Conservation (phyloP, 2,888 invertebrate species). For the Parnassius smintheus region DNA sequence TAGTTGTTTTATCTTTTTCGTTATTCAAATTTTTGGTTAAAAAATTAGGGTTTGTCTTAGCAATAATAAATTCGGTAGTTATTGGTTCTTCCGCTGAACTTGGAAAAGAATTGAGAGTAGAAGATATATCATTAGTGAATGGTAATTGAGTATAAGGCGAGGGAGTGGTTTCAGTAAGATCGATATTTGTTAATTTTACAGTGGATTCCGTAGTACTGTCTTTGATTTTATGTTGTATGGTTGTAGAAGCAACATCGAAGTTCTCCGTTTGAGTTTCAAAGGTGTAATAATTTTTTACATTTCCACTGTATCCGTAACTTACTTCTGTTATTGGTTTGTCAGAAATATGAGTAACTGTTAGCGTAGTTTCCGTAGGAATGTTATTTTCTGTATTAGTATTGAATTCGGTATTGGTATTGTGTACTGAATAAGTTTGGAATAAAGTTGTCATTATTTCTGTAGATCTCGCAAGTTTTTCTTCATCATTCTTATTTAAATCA, state of each 20-base stretch:
- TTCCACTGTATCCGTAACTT: conserved; percentile 2
- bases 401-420: not conserved
- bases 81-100: not conserved
- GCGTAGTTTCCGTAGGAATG: too few species aligned
- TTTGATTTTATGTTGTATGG: not conserved
- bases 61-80: conserved; percentile 1
- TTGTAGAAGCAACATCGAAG: not conserved
- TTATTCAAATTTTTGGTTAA: not conserved
- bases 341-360: not conserved
- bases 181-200: not conserved
- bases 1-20: not conserved
- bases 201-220: not conserved
- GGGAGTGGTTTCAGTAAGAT: not conserved
- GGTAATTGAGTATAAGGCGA: not conserved
- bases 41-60: not conserved
- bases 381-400: not conserved
- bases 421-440: not conserved
- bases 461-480: not conserved
- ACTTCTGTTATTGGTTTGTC: conserved; percentile 1
- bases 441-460: not conserved
- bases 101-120: not conserved
- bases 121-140: not conserved
- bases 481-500: not conserved
- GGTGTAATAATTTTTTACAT: conserved; percentile 3
- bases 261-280: conserved; percentile 2